Conservation (phyloP, 2,797 vertebrate genomes). For the Ara ararauna region DNA sequence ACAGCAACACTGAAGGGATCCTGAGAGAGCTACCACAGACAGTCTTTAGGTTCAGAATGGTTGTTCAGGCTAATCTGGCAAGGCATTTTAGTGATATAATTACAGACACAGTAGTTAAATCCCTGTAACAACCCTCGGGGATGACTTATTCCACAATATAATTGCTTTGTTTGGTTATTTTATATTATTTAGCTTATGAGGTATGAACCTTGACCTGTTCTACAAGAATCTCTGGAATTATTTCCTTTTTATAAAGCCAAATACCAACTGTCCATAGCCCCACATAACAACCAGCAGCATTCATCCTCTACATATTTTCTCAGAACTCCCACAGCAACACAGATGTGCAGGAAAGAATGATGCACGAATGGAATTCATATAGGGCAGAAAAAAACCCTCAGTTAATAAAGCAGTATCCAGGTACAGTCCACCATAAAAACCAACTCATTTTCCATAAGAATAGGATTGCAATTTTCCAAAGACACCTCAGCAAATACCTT, state of each 20-base stretch:
- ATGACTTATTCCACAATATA: neutral
- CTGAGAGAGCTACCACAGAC: neutral
- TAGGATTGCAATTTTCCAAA: conserved; percentile 6
- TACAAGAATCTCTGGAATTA: neutral
- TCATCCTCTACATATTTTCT: neutral
- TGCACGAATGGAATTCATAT: neutral
- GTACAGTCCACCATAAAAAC: neutral
- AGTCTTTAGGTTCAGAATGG: neutral
- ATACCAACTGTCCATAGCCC: neutral
- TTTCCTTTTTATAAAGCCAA: neutral
- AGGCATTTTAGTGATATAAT: neutral
- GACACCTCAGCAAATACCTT: neutral
- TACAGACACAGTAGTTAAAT: neutral
- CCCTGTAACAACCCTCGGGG: neutral
- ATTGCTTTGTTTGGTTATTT: conserved; percentile 5
- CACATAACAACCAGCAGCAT: neutral
- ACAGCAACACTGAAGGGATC: neutral
- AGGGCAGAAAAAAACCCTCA: neutral
- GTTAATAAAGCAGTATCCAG: neutral
- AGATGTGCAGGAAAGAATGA: neutral
- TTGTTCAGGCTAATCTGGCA: neutral
- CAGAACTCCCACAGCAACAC: neutral
- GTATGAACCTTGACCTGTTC: neutral
- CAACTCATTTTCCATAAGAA: neutral
- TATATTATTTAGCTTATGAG: neutral